A percentile compares a stretch with the other conserved stretches of the same genome.
Conservation (phyloP, 1,140 invertebrate species). For the Pachyrhynchus sulphureomaculatus region DNA sequence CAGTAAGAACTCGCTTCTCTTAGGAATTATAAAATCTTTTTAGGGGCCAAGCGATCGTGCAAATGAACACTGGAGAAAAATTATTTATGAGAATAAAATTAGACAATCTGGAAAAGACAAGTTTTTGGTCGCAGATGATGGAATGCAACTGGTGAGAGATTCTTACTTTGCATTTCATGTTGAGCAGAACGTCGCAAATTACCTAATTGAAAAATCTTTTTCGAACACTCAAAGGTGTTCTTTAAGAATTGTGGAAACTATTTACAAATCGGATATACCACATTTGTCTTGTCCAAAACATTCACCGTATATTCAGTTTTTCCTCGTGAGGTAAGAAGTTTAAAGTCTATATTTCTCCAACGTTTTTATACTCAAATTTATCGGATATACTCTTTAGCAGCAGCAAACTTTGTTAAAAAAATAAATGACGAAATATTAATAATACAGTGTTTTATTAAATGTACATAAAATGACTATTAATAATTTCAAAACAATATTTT, state of each 20-base stretch:
- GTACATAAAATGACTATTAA: too few relatives aligned
- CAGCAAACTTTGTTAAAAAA: background rate
- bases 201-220: constrained; percentile 61
- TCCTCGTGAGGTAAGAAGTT: constrained; percentile 57
- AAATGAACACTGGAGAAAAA: constrained; percentile 57
- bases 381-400: background rate
- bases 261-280: constrained; percentile 12
- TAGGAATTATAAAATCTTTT: constrained; percentile 12
- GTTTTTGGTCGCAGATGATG: constrained; percentile 59
- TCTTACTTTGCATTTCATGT: constrained; percentile 65
- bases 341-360: too few relatives aligned
- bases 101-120: constrained; percentile 53
- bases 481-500: too few relatives aligned
- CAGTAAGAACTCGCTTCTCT: too few relatives aligned
- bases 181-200: constrained; percentile 58
- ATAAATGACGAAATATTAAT: too few relatives aligned
- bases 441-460: too few relatives aligned
- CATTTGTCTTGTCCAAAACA: constrained; percentile 44
- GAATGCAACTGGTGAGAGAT: constrained; percentile 56
- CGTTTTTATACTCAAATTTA: background rate
- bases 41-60: constrained; percentile 17
- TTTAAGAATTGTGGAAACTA: background rate
- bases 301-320: constrained; percentile 61
- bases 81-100: constrained; percentile 62
- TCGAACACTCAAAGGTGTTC: constrained; percentile 63